Conservation (phyloP, 2,797 vertebrate genomes). For the Sitta carolinensis region DNA sequence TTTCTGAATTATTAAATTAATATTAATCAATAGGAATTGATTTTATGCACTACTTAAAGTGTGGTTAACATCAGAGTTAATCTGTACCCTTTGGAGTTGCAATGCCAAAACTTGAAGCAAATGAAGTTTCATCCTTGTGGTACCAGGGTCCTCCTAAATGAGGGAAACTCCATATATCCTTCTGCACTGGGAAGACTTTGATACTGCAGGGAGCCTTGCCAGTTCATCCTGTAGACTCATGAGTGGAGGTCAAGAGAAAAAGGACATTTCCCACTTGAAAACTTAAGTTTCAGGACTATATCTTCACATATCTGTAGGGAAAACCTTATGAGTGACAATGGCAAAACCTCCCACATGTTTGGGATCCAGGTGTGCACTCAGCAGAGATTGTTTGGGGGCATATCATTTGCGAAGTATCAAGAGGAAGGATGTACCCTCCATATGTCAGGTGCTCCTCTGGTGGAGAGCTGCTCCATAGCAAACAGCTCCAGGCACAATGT, state of each 20-base stretch:
- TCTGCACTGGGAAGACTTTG: neutral
- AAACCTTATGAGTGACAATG: neutral
- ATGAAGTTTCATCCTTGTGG: neutral
- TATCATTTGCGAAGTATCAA: accelerated
- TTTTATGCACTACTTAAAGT: neutral
- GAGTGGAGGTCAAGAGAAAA: neutral
- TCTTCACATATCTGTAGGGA: neutral
- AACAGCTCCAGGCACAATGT: accelerated
- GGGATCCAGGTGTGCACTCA: neutral
- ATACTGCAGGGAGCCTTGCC: neutral
- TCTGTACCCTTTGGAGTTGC: neutral
- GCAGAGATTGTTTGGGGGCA: neutral
- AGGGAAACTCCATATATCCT: neutral
- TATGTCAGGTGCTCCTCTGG: neutral
- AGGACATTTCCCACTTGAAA: neutral
- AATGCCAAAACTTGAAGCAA: neutral
- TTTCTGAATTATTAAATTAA: neutral
- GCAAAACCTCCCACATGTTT: neutral
- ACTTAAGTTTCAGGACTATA: neutral
- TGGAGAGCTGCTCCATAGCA: neutral
- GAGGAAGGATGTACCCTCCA: neutral
- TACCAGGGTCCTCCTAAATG: neutral
- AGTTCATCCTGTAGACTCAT: neutral
- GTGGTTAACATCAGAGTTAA: neutral
- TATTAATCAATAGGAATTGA: neutral